Conservation (phyloP, 2,113 vertebrate genomes). For the Rattus norvegicus region DNA sequence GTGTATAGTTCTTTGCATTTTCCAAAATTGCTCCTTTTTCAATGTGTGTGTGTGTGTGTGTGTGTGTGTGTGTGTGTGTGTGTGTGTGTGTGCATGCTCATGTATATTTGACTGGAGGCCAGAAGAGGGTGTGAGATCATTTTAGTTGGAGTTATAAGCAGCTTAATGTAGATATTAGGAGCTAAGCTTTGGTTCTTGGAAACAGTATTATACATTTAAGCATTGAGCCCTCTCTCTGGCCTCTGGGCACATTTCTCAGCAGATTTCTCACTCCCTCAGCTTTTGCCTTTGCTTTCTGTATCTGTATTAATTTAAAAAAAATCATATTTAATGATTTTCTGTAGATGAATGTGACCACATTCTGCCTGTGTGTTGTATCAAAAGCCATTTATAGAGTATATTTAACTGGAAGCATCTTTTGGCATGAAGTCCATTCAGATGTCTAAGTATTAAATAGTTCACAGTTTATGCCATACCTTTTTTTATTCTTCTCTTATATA, state of each 20-base stretch:
- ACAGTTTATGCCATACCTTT: not conserved
- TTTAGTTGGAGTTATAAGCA: not conserved
- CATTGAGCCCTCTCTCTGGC: not conserved
- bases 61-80: not conserved
- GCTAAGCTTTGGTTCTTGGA: not conserved
- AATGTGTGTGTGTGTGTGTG: not conserved
- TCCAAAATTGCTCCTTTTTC: not conserved
- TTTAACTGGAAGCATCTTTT: not conserved
- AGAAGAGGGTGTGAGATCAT: not conserved
- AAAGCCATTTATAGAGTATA: fast-evolving
- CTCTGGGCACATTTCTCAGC: too few relatives aligned
- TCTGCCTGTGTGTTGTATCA: not conserved
- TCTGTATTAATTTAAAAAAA: not conserved
- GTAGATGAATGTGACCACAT: not conserved
- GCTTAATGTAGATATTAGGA: not conserved
- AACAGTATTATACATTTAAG: not conserved
- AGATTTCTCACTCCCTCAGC: not conserved
- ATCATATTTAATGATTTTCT: not conserved
- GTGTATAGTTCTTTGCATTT: not conserved
- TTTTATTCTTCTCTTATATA: too few relatives aligned
- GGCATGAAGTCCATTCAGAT: not conserved
- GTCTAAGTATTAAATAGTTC: not conserved
- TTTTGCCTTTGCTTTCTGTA: not conserved
- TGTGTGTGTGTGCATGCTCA: not conserved
- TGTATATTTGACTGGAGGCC: not conserved